Percentiles rank a stretch among this genome's conserved stretches.
Evolutionary conservation across 2,888 invertebrate genomes (phyloP).

Genomic region (Cepaea hortensis): DNA sequence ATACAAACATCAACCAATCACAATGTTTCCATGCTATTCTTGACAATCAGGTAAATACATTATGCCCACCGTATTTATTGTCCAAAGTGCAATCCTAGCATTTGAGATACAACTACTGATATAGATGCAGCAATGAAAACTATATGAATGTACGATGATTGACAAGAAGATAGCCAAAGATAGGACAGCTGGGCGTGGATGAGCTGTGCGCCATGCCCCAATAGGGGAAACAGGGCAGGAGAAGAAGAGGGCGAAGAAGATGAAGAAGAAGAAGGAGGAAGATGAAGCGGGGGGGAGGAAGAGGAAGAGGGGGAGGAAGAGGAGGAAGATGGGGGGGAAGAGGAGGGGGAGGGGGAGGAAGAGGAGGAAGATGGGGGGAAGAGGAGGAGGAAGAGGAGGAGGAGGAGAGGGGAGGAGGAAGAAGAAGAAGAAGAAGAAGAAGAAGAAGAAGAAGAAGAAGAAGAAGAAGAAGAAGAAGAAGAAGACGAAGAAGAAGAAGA

Average conservation of each 20-base stretch:
- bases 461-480: neutral
- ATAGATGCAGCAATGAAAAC: neutral
- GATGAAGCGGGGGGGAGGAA: neutral
- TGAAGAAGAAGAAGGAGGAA: neutral
- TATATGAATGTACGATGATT: neutral
- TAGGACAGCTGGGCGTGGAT: neutral
- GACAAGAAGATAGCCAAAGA: neutral
- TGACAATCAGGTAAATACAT: no score
- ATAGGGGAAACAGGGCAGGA: neutral
- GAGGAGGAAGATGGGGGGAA: conserved; percentile 15
- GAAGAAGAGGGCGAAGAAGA: neutral
- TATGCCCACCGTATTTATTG: no score
- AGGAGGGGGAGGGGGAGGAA: neutral
- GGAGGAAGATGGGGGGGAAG: neutral
- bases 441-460: neutral
- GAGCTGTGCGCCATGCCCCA: neutral
- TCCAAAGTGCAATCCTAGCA: neutral
- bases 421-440: neutral
- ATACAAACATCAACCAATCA: no score
- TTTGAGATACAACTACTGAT: neutral
- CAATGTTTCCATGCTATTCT: no score
- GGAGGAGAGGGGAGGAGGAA: neutral
- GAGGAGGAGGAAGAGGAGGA: conserved; percentile 16
- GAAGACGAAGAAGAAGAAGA: neutral
- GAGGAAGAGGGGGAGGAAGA: neutral